Evolutionary conservation across 2,113 vertebrate genomes (phyloP), one percentile per base, ranked within the genome.

Genomic region (Pardalotus punctatus): DNA sequence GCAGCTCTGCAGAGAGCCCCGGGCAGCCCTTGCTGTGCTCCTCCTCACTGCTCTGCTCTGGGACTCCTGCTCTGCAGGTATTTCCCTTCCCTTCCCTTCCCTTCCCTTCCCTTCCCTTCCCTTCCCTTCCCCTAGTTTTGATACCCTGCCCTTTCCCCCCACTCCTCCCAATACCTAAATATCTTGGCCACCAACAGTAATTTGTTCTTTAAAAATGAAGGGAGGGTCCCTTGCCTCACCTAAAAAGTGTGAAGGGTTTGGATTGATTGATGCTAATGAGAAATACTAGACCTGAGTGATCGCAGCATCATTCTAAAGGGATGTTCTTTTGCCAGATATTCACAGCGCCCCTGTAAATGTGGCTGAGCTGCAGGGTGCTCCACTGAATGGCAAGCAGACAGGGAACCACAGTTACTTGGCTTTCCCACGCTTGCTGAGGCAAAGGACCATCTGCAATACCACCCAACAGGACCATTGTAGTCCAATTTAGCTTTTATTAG

Each of bases 21-120:
- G 42, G 53, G 45, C 88, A 25, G 36, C 95, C 67, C 33, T 97
- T 2, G 6, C 81, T 20, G 43, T 96, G 73, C 6, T 98, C 77
- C 29, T 97, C 94, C 51, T 95, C 61, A 11, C 65, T 3, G 3
- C 48, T 25, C 21, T 2, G 38, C 92, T 96, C 84, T 14, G 15
- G 87, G 43, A 14, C 14, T 70, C 92, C 74, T 70, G 77, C 88
- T 83, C 64, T 18, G 87, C 97, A 98, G 98, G 98, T 98, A 98
- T 54, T 43, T 43, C 18, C 19, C 43, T 45, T 45, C 19, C 18
- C 43, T 43, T 43, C 18, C 45, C 45, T 47, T 22, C 10, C 21
- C 45, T 47, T 45, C 20, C 45, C 45, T 45, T 45, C 20, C 45
- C 45, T 45, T 45, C 20, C 45, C 45, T 45, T 45, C 20, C 45